These are phyloP conservation scores for Triplophysa siluroides DNA, from an alignment of 2,113 vertebrate species.

Conservation along the genomic window DNA sequence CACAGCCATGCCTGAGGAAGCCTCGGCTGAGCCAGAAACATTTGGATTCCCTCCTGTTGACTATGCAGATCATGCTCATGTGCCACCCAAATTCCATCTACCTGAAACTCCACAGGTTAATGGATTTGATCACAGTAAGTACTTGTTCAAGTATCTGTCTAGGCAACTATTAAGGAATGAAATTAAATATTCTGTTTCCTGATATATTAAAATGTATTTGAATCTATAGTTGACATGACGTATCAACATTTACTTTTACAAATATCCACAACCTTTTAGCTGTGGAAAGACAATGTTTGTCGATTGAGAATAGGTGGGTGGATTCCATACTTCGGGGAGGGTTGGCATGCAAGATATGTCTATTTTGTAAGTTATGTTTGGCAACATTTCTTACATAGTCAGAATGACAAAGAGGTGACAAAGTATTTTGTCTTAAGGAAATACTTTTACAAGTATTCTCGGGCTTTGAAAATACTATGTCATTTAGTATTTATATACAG, in stretches of 20 bases:
- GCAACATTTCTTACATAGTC: conserved; percentile 55
- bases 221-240: no score
- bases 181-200: not conserved
- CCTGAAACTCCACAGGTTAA: conserved; percentile 50
- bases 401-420: conserved; percentile 20
- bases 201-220: not conserved
- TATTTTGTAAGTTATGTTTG: conserved; percentile 25
- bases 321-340: conserved; percentile 46
- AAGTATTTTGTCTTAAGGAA: conserved; percentile 15
- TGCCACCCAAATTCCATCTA: not conserved
- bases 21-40: conserved; percentile 10
- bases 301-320: conserved; percentile 45
- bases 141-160: not conserved
- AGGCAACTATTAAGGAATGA: not conserved
- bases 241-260: not conserved
- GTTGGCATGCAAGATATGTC: conserved; percentile 66
- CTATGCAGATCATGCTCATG: conserved; percentile 49
- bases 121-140: conserved; percentile 66
- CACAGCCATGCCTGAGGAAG: conserved; percentile 49
- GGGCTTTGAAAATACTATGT: not conserved
- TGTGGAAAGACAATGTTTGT: conserved; percentile 16
- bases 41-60: conserved; percentile 63
- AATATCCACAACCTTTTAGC: conserved; percentile 12
- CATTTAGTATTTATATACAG: not conserved
- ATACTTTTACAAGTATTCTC: not conserved